Evolutionary conservation across 2,888 invertebrate species (phyloP).

Genomic region (Spodoptera littoralis): DNA sequence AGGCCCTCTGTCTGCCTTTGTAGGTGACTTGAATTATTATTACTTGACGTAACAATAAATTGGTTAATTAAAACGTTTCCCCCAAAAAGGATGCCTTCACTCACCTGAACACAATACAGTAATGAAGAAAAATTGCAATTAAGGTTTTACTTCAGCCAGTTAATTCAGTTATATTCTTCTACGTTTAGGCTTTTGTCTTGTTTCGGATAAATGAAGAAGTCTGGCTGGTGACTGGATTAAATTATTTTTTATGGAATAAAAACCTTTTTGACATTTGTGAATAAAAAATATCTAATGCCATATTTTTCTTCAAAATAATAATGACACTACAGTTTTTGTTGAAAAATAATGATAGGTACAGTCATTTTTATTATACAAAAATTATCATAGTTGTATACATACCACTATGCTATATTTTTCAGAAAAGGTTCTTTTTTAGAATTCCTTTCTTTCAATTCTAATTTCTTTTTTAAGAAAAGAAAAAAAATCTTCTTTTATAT

Average conservation of each 20-base stretch:
- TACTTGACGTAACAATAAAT: conserved; percentile 54
- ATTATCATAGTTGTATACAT: too few species aligned
- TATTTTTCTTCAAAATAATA: background rate
- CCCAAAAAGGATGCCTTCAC: conserved; percentile 32
- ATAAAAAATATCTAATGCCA: background rate
- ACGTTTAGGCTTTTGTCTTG: conserved; percentile 17
- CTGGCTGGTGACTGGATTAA: conserved; percentile 1
- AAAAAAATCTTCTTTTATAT: too few species aligned
- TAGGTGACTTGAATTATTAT: conserved; percentile 48
- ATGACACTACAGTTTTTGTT: too few species aligned
- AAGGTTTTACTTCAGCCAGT: conserved; percentile 37
- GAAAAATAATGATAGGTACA: too few species aligned
- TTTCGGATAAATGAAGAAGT: conserved; percentile 13
- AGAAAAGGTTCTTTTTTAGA: too few species aligned
- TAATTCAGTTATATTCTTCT: conserved; percentile 31
- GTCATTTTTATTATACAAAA: too few species aligned
- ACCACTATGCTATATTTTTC: too few species aligned
- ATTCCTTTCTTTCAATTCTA: too few species aligned
- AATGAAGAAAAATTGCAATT: conserved; percentile 59
- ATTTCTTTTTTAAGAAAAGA: too few species aligned
- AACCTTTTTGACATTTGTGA: too few species aligned
- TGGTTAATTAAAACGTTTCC: conserved; percentile 50
- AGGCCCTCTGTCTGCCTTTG: conserved; percentile 41
- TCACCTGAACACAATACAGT: conserved; percentile 51
- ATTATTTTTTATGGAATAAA: too few species aligned